These are phyloP conservation scores for Peromyscus attwateri DNA, from an alignment of 2,797 vertebrate species.

Conservation along the genomic window DNA sequence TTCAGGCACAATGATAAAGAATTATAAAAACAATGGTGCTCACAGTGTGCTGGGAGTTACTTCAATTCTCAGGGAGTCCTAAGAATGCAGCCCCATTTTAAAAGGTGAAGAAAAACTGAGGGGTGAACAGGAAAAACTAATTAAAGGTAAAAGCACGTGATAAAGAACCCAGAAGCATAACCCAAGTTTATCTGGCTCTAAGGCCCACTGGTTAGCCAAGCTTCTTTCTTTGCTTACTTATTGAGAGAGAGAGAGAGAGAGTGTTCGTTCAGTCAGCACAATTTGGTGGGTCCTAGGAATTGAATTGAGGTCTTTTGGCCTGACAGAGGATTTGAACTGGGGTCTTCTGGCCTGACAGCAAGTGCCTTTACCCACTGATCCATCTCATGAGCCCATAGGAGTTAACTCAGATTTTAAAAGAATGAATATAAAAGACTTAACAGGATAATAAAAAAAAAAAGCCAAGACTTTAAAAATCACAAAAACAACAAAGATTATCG, in stretches of 20 bases:
- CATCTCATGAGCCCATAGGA: background rate
- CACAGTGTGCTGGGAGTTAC: background rate
- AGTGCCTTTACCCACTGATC: background rate
- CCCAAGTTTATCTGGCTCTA: background rate
- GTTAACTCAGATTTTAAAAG: conserved; percentile 28
- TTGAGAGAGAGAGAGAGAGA: background rate
- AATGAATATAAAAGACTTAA: background rate
- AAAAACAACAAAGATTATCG: background rate
- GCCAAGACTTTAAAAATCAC: background rate
- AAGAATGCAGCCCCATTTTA: background rate
- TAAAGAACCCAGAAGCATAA: background rate
- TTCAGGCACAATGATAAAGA: background rate
- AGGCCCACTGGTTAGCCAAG: background rate
- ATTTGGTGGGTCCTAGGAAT: background rate
- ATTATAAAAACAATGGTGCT: background rate
- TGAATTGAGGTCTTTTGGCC: background rate
- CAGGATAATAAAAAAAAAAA: conserved; percentile 43
- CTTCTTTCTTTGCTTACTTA: background rate
- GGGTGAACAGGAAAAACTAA: background rate
- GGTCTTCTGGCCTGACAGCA: background rate
- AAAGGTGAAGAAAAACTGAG: background rate
- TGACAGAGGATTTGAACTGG: background rate
- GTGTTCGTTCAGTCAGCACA: background rate
- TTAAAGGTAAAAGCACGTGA: background rate
- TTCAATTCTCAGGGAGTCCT: background rate